phyloP scores from a whole-genome alignment of 2,797 vertebrate genomes.

The Sebastes iracundus region DNA sequence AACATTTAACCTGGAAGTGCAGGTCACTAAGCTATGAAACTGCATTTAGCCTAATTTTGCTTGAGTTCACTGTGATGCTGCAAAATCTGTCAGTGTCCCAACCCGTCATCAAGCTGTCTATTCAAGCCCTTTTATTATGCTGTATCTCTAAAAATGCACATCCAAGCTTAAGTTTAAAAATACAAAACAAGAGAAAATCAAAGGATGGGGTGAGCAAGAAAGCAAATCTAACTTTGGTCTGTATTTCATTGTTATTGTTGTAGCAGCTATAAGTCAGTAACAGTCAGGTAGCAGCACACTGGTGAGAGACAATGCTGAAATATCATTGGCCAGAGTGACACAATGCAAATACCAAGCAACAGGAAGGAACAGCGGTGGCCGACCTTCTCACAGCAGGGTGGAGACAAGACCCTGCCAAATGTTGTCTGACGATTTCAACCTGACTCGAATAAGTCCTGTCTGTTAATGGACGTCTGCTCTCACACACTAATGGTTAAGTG shows the following conservation, averaged over 20 bases:
- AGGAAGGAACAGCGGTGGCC: conserved; percentile 1
- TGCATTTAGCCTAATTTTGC: conserved; percentile 23
- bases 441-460: background rate
- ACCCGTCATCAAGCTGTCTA: background rate
- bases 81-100: background rate
- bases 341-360: too few species aligned
- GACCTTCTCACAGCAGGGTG: conserved; percentile 15
- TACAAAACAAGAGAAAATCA: too few species aligned
- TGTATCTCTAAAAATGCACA: conserved; percentile 21
- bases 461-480: background rate
- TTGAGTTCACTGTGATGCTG: background rate
- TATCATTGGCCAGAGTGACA: too few species aligned
- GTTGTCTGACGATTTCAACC: background rate
- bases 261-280: too few species aligned
- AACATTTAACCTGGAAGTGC: background rate
- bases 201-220: too few species aligned
- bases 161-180: background rate
- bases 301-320: too few species aligned
- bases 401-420: background rate
- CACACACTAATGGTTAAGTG: background rate
- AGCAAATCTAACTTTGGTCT: too few species aligned
- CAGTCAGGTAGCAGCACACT: too few species aligned
- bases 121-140: conserved; percentile 4
- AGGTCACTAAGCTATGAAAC: conserved; percentile 5
- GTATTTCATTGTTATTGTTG: too few species aligned